A percentile compares a stretch with the other conserved stretches of the same genome.
Evolutionary conservation across 1,140 invertebrate genomes (phyloP).

Genomic region (Bemisia tabaci): DNA sequence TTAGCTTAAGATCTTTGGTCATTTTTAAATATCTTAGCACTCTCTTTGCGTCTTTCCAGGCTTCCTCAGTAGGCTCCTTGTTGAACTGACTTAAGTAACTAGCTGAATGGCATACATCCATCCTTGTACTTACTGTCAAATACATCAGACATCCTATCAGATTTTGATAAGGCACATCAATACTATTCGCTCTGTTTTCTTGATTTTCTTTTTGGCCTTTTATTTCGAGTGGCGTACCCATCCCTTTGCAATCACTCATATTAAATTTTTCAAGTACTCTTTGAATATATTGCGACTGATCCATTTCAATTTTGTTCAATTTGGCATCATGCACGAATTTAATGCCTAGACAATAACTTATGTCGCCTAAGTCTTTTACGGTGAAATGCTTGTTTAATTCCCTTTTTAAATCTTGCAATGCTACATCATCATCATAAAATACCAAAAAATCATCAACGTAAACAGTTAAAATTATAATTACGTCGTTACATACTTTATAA

Average conservation of each 20-base stretch:
- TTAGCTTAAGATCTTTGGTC: slow-evolving; percentile 18
- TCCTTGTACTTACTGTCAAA: slow-evolving; percentile 25
- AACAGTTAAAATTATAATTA: slow-evolving; percentile 21
- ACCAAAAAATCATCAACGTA: slow-evolving; percentile 30
- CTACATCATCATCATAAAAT: slow-evolving; percentile 21
- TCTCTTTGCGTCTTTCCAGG: slow-evolving; percentile 22
- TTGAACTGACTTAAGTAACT: slow-evolving; percentile 25
- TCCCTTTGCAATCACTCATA: slow-evolving; percentile 19
- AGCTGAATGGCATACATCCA: slow-evolving; percentile 30
- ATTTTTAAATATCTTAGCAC: slow-evolving; percentile 22
- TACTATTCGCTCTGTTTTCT: not conserved
- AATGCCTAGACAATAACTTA: slow-evolving; percentile 5
- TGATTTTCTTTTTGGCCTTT: not conserved
- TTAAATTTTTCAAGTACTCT: slow-evolving; percentile 23
- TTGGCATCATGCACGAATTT: slow-evolving; percentile 7
- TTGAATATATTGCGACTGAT: slow-evolving; percentile 25
- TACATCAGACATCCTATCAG: slow-evolving; percentile 28
- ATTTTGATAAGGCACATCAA: slow-evolving; percentile 21
- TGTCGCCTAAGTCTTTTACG: slow-evolving; percentile 21
- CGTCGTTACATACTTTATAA: slow-evolving; percentile 19
- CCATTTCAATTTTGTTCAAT: slow-evolving; percentile 23
- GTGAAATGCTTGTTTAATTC: slow-evolving; percentile 23
- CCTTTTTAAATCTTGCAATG: slow-evolving; percentile 9
- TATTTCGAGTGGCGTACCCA: slow-evolving; percentile 11
- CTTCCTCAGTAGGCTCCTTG: slow-evolving; percentile 16